Percentiles rank a stretch among this genome's conserved stretches.
Evolutionary conservation across 2,113 vertebrate species (phyloP).

Genomic region (Bubalus kerabau): DNA sequence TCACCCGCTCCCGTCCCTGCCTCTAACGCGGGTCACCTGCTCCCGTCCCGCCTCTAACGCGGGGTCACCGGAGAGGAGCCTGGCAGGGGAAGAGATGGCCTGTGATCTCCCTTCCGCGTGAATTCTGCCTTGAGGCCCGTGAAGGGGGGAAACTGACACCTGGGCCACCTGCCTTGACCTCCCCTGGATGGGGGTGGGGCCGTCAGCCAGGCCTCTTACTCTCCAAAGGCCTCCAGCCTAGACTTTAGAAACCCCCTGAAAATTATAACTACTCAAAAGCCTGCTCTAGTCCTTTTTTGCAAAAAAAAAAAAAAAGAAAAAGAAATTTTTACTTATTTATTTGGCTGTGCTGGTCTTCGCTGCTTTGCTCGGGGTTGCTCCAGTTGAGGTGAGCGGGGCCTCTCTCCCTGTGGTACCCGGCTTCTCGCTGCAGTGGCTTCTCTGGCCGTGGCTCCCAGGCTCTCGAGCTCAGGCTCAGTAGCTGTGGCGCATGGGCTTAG

Average conservation of each 20-base stretch:
- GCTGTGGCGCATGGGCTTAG: background rate
- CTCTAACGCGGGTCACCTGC: too few relatives aligned
- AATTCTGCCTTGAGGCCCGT: background rate
- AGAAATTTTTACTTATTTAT: background rate
- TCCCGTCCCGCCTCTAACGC: background rate
- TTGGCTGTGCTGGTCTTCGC: background rate
- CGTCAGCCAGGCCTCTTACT: background rate
- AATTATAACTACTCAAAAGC: background rate
- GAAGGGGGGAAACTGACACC: background rate
- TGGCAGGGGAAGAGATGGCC: accelerated
- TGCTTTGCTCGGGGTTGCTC: background rate
- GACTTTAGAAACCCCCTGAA: background rate
- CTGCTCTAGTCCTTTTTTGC: background rate
- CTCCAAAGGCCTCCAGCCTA: background rate
- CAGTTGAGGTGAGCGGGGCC: background rate
- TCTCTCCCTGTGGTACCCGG: accelerated
- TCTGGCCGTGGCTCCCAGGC: background rate
- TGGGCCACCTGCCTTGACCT: background rate
- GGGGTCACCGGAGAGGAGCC: background rate
- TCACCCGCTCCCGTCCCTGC: background rate
- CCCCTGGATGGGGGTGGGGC: background rate
- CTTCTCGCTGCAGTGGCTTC: background rate
- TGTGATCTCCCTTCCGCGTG: background rate
- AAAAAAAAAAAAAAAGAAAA: background rate
- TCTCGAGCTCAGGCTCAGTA: background rate